Percentiles rank a stretch among this genome's conserved stretches.
Evolutionary conservation across 2,888 invertebrate genomes (phyloP).

Genomic region (Nesidiocoris tenuis): DNA sequence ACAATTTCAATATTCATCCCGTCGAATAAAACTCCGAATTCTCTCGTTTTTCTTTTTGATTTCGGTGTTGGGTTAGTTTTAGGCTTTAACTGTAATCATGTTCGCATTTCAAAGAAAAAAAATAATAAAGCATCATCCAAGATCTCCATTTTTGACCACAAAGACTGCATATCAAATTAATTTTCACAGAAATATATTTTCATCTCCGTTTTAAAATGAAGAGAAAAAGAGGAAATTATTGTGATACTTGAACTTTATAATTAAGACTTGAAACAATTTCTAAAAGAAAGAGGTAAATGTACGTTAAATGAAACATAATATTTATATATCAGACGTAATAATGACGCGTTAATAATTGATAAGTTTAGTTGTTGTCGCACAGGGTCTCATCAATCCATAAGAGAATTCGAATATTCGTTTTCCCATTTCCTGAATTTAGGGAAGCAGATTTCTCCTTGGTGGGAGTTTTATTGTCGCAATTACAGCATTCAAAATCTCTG

Average conservation of each 20-base stretch:
- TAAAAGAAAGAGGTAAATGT: slow-evolving; percentile 24
- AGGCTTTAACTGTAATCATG: background rate
- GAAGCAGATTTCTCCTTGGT: background rate
- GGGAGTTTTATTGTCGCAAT: background rate
- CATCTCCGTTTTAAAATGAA: slow-evolving; percentile 18
- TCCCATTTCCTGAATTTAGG: slow-evolving; percentile 1
- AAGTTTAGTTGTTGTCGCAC: slow-evolving; percentile 37
- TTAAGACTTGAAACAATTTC: slow-evolving; percentile 43
- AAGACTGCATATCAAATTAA: slow-evolving; percentile 45
- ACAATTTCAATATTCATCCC: too few relatives aligned
- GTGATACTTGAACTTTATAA: slow-evolving; percentile 43
- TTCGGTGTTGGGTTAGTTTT: background rate
- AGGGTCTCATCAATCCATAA: slow-evolving; percentile 10
- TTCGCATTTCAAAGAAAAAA: slow-evolving; percentile 5
- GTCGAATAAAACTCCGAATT: too few relatives aligned
- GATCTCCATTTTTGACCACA: slow-evolving; percentile 45
- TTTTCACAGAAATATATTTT: slow-evolving; percentile 39
- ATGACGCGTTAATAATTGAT: slow-evolving; percentile 29
- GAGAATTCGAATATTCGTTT: background rate
- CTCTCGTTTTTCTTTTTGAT: background rate
- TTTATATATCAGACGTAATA: slow-evolving; percentile 27
- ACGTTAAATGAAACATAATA: slow-evolving; percentile 30
- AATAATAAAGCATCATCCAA: slow-evolving; percentile 38
- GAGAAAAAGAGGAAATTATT: slow-evolving; percentile 16
- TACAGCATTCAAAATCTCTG: slow-evolving; percentile 22